Percentiles rank a stretch among this genome's conserved stretches.
Conservation (phyloP, 2,113 vertebrate species). For the Trogon melanurus region DNA sequence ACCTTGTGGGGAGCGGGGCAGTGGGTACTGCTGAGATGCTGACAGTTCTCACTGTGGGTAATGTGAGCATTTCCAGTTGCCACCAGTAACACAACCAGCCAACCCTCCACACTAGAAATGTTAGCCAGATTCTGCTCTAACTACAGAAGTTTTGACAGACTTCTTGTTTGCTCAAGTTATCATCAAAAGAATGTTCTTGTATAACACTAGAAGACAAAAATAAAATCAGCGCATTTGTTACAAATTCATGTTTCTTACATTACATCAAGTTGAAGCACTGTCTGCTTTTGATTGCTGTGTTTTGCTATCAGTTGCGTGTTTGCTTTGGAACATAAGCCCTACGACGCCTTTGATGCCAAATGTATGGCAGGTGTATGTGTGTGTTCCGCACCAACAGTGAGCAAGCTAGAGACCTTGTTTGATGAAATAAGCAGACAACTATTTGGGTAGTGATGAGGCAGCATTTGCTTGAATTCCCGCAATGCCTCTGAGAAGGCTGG, state of each 20-base stretch:
- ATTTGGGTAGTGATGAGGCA: neutral
- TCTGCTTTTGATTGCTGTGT: constrained; percentile 62
- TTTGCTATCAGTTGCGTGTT: constrained; percentile 50
- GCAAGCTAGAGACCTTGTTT: neutral
- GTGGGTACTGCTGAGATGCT: neutral
- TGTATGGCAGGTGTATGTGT: constrained; percentile 34
- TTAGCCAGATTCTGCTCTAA: neutral
- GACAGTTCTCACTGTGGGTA: neutral
- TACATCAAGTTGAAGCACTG: constrained; percentile 44
- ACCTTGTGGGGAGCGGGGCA: neutral
- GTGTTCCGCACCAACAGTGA: neutral
- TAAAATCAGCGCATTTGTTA: neutral
- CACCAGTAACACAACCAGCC: neutral
- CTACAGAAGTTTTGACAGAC: constrained; percentile 23
- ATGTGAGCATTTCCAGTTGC: neutral
- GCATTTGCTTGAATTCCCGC: neutral
- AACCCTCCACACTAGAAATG: neutral
- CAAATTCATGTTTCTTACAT: constrained; percentile 45
- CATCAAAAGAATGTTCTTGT: constrained; percentile 20
- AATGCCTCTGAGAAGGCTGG: neutral
- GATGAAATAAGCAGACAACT: neutral
- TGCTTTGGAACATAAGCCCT: constrained; percentile 46
- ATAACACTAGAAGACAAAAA: constrained; percentile 19
- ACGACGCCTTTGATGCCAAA: constrained; percentile 46
- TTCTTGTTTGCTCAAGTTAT: constrained; percentile 25